Percentiles rank a stretch among this genome's conserved stretches.
These are phyloP conservation scores for Aurelia sp. DNA, from an alignment of 30 jellyfish, hydroid and myxozoan species.

Conservation along the genomic window DNA sequence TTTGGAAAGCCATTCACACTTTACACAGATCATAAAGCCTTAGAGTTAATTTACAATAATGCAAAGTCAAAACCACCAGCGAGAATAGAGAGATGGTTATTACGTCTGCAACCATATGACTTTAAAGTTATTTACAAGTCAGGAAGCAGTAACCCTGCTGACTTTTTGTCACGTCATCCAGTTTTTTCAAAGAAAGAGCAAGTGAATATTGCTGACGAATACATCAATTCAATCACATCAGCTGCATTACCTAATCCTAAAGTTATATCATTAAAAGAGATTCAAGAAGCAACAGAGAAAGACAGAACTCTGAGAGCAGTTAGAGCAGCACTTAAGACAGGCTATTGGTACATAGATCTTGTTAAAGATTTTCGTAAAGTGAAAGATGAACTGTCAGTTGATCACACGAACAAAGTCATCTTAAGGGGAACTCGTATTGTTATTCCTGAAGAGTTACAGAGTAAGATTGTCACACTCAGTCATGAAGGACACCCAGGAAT, in stretches of 20 bases:
- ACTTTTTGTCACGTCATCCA: too few species aligned
- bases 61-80: slow-evolving; percentile 9
- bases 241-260: slow-evolving; percentile 18
- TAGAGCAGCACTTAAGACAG: neutral
- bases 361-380: slow-evolving; percentile 7
- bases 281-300: slow-evolving; percentile 15
- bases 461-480: neutral
- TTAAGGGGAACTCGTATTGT: neutral
- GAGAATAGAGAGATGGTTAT: slow-evolving; percentile 5
- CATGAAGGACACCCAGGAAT: slow-evolving; percentile 76
- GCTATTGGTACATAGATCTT: neutral
- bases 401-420: neutral
- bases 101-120: neutral
- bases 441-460: slow-evolving; percentile 9
- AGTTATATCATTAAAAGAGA: slow-evolving; percentile 19
- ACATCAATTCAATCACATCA: slow-evolving; percentile 13
- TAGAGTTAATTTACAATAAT: neutral
- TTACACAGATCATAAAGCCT: slow-evolving; percentile 1
- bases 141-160: too few species aligned
- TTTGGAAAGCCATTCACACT: neutral
- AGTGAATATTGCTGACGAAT: neutral
- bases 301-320: neutral
- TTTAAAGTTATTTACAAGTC: too few species aligned
- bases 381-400: slow-evolving; percentile 32
- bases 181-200: too few species aligned